These are phyloP conservation scores for Epizoanthus ramosus DNA, from an alignment of 92 coral and sea anemone species.

Conservation along the genomic window DNA sequence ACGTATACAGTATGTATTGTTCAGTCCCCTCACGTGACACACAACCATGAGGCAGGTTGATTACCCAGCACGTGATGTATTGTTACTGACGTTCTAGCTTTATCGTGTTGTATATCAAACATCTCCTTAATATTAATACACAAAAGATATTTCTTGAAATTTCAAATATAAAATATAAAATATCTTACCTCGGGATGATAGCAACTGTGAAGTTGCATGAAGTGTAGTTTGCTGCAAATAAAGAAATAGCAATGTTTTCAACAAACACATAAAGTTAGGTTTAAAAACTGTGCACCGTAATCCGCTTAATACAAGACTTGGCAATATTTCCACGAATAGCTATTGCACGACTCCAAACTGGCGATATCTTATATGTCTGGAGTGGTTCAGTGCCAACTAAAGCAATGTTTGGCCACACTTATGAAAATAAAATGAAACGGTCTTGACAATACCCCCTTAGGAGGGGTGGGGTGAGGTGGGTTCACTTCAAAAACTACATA, in stretches of 20 bases:
- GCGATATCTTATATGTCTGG: too few relatives aligned
- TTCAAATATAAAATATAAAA: background rate
- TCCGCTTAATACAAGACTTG: too few relatives aligned
- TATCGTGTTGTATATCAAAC: background rate
- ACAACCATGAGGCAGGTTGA: conserved; percentile 57
- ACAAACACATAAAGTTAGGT: background rate
- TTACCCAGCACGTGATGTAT: too few relatives aligned
- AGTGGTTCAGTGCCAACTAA: too few relatives aligned
- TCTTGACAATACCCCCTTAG: too few relatives aligned
- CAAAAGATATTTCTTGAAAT: background rate
- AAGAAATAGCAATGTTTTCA: background rate
- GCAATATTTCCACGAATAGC: too few relatives aligned
- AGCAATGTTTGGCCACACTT: too few relatives aligned
- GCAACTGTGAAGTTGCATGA: conserved; percentile 53
- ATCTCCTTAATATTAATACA: background rate
- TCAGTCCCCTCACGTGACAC: conserved; percentile 79
- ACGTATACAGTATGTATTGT: conserved; percentile 61
- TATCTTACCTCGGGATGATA: conserved; percentile 77
- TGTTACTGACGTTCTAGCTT: background rate
- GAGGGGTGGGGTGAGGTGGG: too few relatives aligned
- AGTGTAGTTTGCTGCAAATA: conserved; percentile 62
- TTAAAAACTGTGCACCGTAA: background rate
- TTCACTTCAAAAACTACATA: too few relatives aligned
- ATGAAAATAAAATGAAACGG: too few relatives aligned
- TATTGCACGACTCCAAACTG: too few relatives aligned